These are phyloP conservation scores for Neofelis nebulosa DNA, from an alignment of 2,113 vertebrate species.

Conservation along the genomic window DNA sequence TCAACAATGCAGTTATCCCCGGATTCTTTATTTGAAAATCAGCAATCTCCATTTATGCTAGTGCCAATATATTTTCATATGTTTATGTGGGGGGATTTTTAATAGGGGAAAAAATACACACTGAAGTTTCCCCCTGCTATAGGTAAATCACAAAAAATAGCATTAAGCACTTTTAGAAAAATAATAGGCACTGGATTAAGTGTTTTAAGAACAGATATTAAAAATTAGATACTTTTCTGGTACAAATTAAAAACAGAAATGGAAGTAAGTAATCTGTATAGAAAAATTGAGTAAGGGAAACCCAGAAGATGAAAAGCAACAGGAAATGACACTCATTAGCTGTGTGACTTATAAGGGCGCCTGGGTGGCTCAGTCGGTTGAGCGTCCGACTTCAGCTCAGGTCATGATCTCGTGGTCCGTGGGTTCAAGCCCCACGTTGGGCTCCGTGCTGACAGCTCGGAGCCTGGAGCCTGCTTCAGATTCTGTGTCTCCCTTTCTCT, in stretches of 20 bases:
- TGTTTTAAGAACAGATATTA: background rate
- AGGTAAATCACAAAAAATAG: background rate
- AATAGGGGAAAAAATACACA: background rate
- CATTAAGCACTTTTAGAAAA: background rate
- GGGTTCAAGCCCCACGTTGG: too few relatives aligned
- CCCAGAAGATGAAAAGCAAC: background rate
- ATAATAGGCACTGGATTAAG: background rate
- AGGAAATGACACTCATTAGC: background rate
- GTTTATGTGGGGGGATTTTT: background rate
- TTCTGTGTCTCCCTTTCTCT: too few relatives aligned
- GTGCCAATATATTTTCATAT: background rate
- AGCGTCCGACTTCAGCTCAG: too few relatives aligned
- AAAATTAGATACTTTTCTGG: background rate
- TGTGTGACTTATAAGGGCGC: too few relatives aligned
- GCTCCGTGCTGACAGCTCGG: too few relatives aligned
- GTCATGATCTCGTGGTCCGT: too few relatives aligned
- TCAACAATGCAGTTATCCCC: background rate
- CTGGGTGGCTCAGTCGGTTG: too few relatives aligned
- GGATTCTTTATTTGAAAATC: slow-evolving; percentile 30
- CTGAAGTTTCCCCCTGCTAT: background rate
- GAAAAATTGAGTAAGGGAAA: background rate
- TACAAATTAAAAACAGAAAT: background rate
- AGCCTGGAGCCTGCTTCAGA: too few relatives aligned
- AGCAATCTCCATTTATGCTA: background rate
- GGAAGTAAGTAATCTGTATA: background rate